These are phyloP conservation scores for Hyperopisus bebe DNA, from an alignment of 2,113 vertebrate genomes.

Conservation along the genomic window DNA sequence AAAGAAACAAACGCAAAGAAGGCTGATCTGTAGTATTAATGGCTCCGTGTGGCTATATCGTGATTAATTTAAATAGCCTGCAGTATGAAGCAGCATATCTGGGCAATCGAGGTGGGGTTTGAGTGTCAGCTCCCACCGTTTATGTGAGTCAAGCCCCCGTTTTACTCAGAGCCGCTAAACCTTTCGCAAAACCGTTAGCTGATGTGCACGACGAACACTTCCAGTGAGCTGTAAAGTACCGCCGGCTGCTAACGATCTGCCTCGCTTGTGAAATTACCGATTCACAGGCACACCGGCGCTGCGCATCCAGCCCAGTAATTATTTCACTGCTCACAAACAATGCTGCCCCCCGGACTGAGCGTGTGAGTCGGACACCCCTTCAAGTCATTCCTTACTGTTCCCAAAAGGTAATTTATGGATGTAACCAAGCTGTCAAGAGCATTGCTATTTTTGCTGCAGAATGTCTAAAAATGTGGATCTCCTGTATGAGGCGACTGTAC, in stretches of 20 bases:
- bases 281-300: neutral
- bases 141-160: neutral
- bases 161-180: neutral
- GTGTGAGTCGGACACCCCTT: neutral
- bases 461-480: conserved; percentile 1
- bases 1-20: neutral
- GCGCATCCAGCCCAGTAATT: neutral
- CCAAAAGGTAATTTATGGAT: conserved; percentile 1
- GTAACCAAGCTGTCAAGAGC: neutral
- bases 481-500: neutral
- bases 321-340: neutral
- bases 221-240: neutral
- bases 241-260: neutral
- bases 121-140: neutral
- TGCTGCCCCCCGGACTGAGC: neutral
- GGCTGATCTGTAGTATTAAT: neutral
- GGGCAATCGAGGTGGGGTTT: neutral
- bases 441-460: neutral
- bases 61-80: neutral
- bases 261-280: neutral
- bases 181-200: neutral
- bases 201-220: neutral
- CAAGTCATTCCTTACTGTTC: neutral
- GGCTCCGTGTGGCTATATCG: neutral
- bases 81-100: neutral